Conservation (phyloP, 2,888 invertebrate species). For the Achlya flavicornis region DNA sequence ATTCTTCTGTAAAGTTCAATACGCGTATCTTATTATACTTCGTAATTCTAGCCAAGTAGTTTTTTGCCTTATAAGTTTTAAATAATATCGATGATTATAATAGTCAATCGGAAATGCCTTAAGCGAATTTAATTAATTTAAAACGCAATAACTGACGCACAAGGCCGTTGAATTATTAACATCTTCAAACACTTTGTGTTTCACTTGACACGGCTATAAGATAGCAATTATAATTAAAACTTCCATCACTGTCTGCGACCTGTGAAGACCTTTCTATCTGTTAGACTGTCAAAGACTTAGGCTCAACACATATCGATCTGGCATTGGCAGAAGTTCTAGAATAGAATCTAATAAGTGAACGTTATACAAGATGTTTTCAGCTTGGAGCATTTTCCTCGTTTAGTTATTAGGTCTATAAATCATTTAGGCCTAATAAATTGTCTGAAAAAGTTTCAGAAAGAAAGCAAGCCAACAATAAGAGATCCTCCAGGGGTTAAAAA, state of each 20-base stretch:
- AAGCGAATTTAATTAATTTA: neutral
- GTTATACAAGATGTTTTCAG: too few species aligned
- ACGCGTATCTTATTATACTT: too few species aligned
- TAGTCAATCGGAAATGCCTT: neutral
- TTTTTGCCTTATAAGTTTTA: neutral
- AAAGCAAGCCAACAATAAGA: too few species aligned
- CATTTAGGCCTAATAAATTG: too few species aligned
- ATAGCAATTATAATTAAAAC: constrained; percentile 1
- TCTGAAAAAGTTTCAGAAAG: too few species aligned
- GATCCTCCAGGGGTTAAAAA: neutral
- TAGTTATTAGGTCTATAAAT: too few species aligned
- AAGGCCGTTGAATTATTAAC: neutral
- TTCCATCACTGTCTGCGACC: constrained; percentile 1
- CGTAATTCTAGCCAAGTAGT: neutral
- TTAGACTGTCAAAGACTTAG: neutral
- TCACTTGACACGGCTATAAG: neutral
- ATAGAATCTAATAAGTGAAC: too few species aligned
- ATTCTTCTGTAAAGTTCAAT: neutral
- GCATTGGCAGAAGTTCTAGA: neutral
- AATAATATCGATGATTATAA: neutral
- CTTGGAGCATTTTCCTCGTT: too few species aligned
- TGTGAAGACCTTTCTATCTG: neutral
- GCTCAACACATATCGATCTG: neutral
- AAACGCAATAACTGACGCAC: constrained; percentile 2
- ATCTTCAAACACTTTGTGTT: neutral